A percentile compares a stretch with the other conserved stretches of the same genome.
These are phyloP conservation scores for Pelagia noctiluca DNA, from an alignment of 30 jellyfish, hydroid and myxozoan species.

Conservation along the genomic window DNA sequence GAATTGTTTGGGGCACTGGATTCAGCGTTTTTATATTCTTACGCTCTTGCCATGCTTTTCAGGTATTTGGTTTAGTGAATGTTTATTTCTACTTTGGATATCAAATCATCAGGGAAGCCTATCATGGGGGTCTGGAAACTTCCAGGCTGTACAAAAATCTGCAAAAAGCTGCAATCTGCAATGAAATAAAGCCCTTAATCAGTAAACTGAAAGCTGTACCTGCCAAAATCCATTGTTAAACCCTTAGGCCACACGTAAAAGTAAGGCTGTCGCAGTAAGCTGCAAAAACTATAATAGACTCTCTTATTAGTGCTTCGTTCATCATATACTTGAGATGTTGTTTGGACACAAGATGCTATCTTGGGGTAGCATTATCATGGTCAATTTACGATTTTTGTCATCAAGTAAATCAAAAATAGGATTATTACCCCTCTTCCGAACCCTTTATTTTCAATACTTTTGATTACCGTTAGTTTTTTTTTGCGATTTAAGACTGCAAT, in stretches of 20 bases:
- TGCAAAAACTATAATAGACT: no score
- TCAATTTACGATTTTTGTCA: neutral
- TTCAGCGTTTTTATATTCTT: slow-evolving; percentile 88
- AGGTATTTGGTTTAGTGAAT: slow-evolving; percentile 38
- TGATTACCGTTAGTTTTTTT: neutral
- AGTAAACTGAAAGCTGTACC: neutral
- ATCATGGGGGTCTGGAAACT: neutral
- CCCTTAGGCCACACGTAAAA: no score
- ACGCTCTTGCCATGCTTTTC: slow-evolving; percentile 93
- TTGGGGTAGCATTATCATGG: neutral
- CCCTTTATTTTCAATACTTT: neutral
- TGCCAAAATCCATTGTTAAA: neutral
- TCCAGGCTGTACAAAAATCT: neutral
- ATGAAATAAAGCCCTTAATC: neutral
- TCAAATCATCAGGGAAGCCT: neutral
- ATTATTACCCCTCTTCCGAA: neutral
- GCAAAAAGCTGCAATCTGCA: no score
- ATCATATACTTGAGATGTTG: no score
- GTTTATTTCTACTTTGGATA: neutral
- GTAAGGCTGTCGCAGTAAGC: no score
- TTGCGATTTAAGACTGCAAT: neutral
- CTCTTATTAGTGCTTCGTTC: no score
- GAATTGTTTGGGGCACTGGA: slow-evolving; percentile 93
- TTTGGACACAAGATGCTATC: neutral
- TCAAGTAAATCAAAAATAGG: neutral